Evolutionary conservation across 2,888 invertebrate species (phyloP).

Genomic region (Dexiosoma caninum): DNA sequence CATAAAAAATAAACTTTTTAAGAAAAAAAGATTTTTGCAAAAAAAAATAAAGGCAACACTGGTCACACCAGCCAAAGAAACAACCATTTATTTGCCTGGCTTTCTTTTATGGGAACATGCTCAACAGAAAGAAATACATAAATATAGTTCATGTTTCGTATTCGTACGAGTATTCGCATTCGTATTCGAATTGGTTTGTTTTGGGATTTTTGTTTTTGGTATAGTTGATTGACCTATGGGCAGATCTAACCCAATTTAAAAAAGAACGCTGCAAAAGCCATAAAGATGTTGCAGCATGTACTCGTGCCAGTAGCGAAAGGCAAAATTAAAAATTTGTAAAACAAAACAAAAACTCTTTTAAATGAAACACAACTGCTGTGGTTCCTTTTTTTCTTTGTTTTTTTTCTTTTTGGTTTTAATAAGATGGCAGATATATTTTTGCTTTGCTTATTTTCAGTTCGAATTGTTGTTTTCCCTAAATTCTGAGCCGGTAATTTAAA

Average conservation of each 20-base stretch:
- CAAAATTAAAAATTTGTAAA: slow-evolving; percentile 53
- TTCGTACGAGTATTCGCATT: slow-evolving; percentile 15
- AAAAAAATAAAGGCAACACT: too few species aligned
- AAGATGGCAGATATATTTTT: not conserved
- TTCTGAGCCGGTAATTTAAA: slow-evolving; percentile 18
- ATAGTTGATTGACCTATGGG: slow-evolving; percentile 63
- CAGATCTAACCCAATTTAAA: slow-evolving; percentile 64
- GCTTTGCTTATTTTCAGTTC: not conserved
- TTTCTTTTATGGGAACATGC: slow-evolving; percentile 50
- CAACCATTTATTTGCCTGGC: not conserved
- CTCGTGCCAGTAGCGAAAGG: slow-evolving; percentile 56
- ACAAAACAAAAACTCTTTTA: slow-evolving; percentile 8
- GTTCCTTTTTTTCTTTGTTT: not conserved
- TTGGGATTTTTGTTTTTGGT: slow-evolving; percentile 13
- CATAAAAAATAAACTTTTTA: too few species aligned
- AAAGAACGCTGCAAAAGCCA: slow-evolving; percentile 50
- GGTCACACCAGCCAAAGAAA: not conserved
- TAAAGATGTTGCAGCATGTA: slow-evolving; percentile 35
- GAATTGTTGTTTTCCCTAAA: slow-evolving; percentile 4
- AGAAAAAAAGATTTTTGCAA: too few species aligned
- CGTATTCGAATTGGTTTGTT: slow-evolving; percentile 24
- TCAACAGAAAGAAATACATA: slow-evolving; percentile 12
- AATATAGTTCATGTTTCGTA: slow-evolving; percentile 40
- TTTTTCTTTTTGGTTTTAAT: not conserved
- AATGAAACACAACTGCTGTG: slow-evolving; percentile 12